Base-by-base conservation (phyloP, 2,888 invertebrate species). In the Drosophila siamana region DNA sequence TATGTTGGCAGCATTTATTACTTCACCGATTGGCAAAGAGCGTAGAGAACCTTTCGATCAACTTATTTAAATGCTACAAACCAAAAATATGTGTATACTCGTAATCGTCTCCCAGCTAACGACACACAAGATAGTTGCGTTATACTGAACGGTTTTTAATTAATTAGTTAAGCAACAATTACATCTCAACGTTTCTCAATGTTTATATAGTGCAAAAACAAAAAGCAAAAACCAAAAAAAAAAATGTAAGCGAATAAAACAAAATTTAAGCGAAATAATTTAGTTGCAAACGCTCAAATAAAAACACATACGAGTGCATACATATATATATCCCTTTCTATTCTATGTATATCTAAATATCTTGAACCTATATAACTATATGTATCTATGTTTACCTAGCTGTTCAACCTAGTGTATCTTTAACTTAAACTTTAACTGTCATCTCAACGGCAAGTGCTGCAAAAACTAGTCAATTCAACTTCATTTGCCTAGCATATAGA, bases 391-490 rank as follows among this genome's bases (percentile, higher is more conserved):
- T 54, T 19, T 30, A 41, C 13, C 28, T 54, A 54, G 52, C 9
- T 19, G 41, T 41, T 41, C 28, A 54, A 3, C 3, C 36, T 38
- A 22, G 8, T 7, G 8, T 7, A 46, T 28, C 28, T 13, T 15
- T 38, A 38, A 6, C n/a, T 40, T 13, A 2, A 38, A 5, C 15
- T 15, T 36, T 13, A 13, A 13, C n/a, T 26, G 7, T 40, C 26
- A 13, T 40, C 11, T 13, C 38, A n/a, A 40, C 22, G 8, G 43
- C 48, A 60, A 51, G 44, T 30, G 28, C 40, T 51, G 8, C 40
- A 51, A 50, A 9, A 51, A 55, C 55, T 16, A 36, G 69, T 74
- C 74, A 71, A 71, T 74, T 71, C 43, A 22, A 40, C 51, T 22
- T 44, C 43, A 46, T 60, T 74, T 56, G 61, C 52, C 52, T 52